Conservation (phyloP, 2,797 vertebrate genomes). For the Ficedula albicollis region DNA sequence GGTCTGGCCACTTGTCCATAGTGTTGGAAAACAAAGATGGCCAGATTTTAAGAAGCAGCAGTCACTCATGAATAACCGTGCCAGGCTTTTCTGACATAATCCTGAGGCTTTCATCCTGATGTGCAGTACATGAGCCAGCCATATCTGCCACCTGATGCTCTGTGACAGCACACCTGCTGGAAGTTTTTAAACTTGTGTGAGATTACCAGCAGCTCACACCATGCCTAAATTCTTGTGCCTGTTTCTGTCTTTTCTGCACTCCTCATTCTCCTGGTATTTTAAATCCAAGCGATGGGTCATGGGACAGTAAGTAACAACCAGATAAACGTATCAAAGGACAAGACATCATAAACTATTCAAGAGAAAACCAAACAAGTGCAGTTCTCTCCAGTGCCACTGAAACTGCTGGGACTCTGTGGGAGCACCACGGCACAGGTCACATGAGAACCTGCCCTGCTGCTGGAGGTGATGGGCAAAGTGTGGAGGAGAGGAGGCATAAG, state of each 20-base stretch:
- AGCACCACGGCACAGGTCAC: rapidly evolving
- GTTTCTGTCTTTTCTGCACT: background rate
- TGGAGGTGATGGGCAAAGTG: background rate
- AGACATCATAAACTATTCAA: background rate
- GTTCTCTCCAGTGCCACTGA: background rate
- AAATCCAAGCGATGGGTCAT: background rate
- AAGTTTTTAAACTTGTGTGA: background rate
- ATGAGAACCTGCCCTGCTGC: background rate
- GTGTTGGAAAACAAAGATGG: background rate
- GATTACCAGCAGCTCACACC: background rate
- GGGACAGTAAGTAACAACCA: background rate
- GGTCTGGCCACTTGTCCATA: background rate
- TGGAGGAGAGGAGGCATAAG: background rate
- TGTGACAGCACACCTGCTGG: rapidly evolving
- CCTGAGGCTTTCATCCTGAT: background rate
- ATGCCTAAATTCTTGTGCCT: background rate
- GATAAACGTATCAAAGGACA: background rate
- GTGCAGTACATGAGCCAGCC: background rate
- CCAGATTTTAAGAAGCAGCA: background rate
- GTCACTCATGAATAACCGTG: background rate
- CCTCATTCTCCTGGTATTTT: background rate
- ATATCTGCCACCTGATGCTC: background rate
- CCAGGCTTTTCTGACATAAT: background rate
- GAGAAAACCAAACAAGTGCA: rapidly evolving
- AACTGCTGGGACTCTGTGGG: background rate